Evolutionary conservation across 2,113 vertebrate genomes (phyloP).

Genomic region (Xyliphius kryptos): DNA sequence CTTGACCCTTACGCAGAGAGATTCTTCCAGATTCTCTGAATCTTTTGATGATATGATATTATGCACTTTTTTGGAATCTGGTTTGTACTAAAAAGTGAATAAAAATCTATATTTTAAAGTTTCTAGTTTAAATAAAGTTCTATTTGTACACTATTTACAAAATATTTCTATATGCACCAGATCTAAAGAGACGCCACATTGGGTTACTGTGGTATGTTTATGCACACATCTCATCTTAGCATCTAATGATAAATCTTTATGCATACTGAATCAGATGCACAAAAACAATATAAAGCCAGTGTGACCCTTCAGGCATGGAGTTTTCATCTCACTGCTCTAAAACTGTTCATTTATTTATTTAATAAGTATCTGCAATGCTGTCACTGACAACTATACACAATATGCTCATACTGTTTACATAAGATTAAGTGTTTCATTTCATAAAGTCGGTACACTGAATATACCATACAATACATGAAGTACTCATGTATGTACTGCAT

Average conservation of each 20-base stretch:
- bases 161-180: not conserved
- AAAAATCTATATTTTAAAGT: not conserved
- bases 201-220: not conserved
- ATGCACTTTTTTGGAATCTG: no score
- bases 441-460: not conserved
- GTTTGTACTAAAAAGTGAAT: no score
- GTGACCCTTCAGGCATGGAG: slow-evolving; percentile 9
- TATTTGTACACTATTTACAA: not conserved
- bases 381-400: not conserved
- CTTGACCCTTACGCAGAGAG: no score
- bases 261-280: not conserved
- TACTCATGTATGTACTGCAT: not conserved
- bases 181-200: not conserved
- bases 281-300: not conserved
- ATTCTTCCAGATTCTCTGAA: no score
- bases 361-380: not conserved
- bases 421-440: slow-evolving; percentile 3
- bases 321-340: slow-evolving; percentile 6
- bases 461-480: not conserved
- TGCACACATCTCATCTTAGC: slow-evolving; percentile 5
- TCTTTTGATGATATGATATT: no score
- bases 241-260: slow-evolving; percentile 9
- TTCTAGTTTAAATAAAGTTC: not conserved
- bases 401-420: slow-evolving; percentile 1
- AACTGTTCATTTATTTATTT: not conserved